Evolutionary conservation across 1,140 invertebrate species (phyloP), one percentile per base, ranked within the genome.

Genomic region (Harlomillsia oculata): DNA sequence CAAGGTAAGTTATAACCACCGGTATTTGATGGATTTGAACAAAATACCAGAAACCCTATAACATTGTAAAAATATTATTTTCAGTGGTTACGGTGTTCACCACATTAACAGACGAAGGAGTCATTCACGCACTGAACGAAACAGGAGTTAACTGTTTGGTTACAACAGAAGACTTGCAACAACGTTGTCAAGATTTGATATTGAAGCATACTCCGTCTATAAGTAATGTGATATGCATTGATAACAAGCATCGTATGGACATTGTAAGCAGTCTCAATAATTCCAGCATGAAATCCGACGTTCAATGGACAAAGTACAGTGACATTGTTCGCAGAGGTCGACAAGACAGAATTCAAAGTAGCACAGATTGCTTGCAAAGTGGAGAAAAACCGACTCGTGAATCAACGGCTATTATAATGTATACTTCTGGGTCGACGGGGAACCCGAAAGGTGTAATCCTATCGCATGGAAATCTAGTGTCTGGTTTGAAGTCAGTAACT

Each of bases 331-430:
- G n/a, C n/a, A n/a, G n/a, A n/a, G n/a, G n/a, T n/a, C n/a, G n/a
- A n/a, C n/a, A n/a, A n/a, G n/a, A n/a, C n/a, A n/a, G n/a, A n/a
- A n/a, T n/a, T n/a, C n/a, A n/a, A n/a, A n/a, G n/a, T n/a, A n/a
- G n/a, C n/a, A n/a, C n/a, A n/a, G n/a, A n/a, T n/a, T n/a, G n/a
- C n/a, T n/a, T n/a, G n/a, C n/a, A n/a, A n/a, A n/a, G n/a, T n/a
- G n/a, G n/a, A n/a, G n/a, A n/a, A n/a, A n/a, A n/a, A n/a, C 86
- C 87, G 8, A 75, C 74, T n/a, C 68, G 77, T 3, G 74, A 82
- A 5, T 91, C 96, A 66, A 82, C 80, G 6, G 90, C 91, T n/a
- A 90, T 96, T 63, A 87, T 96, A 37, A 96, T 96, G 91, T 97
- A 95, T 74, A 97, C 92, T 0, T 91, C 87, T 60, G 92, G 92